Conservation (phyloP, 2,888 invertebrate species). For the Cephus runcator region DNA sequence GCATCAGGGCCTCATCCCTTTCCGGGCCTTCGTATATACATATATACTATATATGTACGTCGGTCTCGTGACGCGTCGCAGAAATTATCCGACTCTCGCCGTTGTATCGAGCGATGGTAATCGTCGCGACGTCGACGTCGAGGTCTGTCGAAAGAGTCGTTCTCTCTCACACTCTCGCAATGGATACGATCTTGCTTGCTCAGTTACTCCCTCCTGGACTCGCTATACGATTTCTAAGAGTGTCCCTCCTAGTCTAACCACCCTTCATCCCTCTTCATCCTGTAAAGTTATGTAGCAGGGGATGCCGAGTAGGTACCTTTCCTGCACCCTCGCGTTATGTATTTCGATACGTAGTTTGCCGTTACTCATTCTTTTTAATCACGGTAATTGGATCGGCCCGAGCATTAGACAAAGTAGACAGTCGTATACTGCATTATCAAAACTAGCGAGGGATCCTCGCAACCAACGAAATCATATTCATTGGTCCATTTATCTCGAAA, state of each 20-base stretch:
- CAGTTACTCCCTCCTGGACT: background rate
- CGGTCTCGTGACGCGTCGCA: conserved; percentile 13
- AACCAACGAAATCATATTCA: conserved; percentile 38
- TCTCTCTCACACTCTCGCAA: background rate
- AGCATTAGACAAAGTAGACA: conserved; percentile 34
- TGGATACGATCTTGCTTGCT: background rate
- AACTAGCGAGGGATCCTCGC: conserved; percentile 19
- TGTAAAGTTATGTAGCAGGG: background rate
- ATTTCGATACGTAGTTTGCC: background rate
- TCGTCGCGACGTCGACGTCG: conserved; percentile 2
- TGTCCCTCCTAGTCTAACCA: background rate
- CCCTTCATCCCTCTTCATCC: background rate
- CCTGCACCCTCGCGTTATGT: background rate
- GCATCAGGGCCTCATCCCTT: conserved; percentile 4
- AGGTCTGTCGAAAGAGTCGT: background rate
- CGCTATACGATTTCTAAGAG: background rate
- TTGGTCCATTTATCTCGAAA: conserved; percentile 41
- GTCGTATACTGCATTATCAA: conserved; percentile 7
- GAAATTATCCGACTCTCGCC: conserved; percentile 15
- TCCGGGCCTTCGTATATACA: background rate
- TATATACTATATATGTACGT: conserved; percentile 2
- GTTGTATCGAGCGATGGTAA: conserved; percentile 8
- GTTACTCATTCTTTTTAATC: background rate
- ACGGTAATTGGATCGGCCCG: conserved; percentile 30
- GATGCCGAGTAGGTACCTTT: background rate